These are phyloP conservation scores for Aurelia coerulea DNA, from an alignment of 30 jellyfish, hydroid and myxozoan genomes.

Conservation along the genomic window DNA sequence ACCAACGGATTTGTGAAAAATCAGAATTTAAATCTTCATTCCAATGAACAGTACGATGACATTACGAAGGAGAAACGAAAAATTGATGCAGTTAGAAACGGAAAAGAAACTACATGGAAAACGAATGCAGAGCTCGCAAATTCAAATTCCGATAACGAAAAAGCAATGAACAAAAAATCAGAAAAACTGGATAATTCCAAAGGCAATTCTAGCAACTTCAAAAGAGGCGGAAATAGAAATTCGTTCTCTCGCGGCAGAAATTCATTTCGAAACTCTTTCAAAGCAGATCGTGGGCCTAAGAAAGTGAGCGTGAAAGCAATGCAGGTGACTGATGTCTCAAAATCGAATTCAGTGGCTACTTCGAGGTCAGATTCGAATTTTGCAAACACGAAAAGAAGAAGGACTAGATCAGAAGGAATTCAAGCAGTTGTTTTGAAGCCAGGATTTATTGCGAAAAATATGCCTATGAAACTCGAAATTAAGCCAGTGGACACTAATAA, in stretches of 20 bases:
- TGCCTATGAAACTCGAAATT: conserved; percentile 26
- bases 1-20: too few species aligned
- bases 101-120: too few species aligned
- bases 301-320: conserved; percentile 53
- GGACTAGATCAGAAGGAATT: conserved; percentile 45
- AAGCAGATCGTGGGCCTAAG: conserved; percentile 10
- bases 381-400: conserved; percentile 12
- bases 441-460: conserved; percentile 33
- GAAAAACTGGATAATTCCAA: too few species aligned
- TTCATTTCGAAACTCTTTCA: conserved; percentile 28
- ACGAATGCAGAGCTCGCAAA: too few species aligned
- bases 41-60: too few species aligned
- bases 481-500: neutral
- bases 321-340: conserved; percentile 39
- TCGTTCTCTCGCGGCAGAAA: conserved; percentile 21
- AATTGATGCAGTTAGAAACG: too few species aligned
- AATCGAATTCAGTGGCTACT: neutral
- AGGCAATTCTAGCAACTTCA: neutral
- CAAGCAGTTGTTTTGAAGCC: conserved; percentile 56
- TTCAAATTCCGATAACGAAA: too few species aligned
- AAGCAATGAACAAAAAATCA: too few species aligned
- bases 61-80: too few species aligned
- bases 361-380: conserved; percentile 21
- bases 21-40: too few species aligned
- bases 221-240: conserved; percentile 11